Evolutionary conservation across 30 jellyfish, hydroid and myxozoan species (phyloP).

Genomic region (Calvadosia cruxmelitensis): DNA sequence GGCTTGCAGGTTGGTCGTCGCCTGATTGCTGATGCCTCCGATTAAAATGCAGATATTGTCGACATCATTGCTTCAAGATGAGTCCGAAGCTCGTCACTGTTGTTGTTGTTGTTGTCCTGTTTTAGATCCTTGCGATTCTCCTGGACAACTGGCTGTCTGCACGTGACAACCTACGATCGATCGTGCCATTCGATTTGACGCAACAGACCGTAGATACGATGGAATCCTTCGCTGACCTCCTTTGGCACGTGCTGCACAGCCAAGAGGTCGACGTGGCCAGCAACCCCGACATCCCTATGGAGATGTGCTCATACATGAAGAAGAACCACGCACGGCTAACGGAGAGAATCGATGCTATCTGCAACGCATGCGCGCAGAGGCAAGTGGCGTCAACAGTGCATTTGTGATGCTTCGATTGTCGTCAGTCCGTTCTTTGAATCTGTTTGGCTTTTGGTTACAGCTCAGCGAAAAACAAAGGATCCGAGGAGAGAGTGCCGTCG

Average conservation of each 20-base stretch:
- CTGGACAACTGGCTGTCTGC: slow-evolving; percentile 57
- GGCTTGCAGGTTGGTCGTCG: no score
- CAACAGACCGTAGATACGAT: slow-evolving; percentile 28
- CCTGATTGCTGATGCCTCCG: no score
- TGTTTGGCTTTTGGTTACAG: no score
- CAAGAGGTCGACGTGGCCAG: slow-evolving; percentile 45
- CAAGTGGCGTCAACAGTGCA: background rate
- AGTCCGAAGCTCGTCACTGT: no score
- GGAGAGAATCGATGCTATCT: slow-evolving; percentile 30
- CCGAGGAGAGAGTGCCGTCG: no score
- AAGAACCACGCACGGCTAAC: slow-evolving; percentile 22
- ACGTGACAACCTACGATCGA: slow-evolving; percentile 27
- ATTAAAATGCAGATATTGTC: no score
- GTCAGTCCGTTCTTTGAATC: no score
- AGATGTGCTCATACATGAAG: slow-evolving; percentile 24
- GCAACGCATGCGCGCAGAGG: slow-evolving; percentile 41
- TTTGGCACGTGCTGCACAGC: slow-evolving; percentile 73
- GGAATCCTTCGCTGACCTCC: slow-evolving; percentile 65
- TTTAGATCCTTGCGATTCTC: slow-evolving; percentile 60
- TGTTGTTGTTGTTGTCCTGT: background rate
- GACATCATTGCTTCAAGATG: no score
- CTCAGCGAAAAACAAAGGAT: no score
- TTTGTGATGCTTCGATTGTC: background rate
- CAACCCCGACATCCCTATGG: slow-evolving; percentile 45
- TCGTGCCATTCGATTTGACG: slow-evolving; percentile 24